Conservation (phyloP, 2,113 vertebrate species). For the Azemiops feae region DNA sequence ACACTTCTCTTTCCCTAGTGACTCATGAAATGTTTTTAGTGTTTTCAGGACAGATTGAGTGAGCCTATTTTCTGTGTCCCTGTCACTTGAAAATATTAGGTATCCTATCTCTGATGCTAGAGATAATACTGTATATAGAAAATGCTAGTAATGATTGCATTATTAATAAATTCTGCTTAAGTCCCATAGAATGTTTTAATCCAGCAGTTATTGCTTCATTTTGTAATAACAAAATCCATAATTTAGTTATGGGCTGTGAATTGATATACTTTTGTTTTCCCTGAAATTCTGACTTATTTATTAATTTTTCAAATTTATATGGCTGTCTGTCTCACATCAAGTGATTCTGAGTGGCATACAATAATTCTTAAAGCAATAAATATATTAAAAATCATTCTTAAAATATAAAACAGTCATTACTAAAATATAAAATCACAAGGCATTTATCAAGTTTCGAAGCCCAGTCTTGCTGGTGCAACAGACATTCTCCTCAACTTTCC, state of each 20-base stretch:
- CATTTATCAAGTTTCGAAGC: no score
- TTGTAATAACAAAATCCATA: not conserved
- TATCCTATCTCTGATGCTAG: not conserved
- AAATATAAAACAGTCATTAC: no score
- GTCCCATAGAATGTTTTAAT: not conserved
- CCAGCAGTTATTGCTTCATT: not conserved
- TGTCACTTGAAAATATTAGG: not conserved
- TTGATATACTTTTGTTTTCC: not conserved
- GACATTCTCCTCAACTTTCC: no score
- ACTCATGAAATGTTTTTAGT: not conserved
- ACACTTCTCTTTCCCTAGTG: not conserved
- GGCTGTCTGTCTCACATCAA: no score
- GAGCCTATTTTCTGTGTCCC: not conserved
- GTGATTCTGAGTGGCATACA: no score
- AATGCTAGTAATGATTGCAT: not conserved
- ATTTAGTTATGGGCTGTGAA: not conserved
- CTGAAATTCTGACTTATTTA: not conserved
- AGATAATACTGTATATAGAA: not conserved
- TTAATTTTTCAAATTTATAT: no score
- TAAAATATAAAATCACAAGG: no score
- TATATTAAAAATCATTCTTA: no score
- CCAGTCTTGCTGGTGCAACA: no score
- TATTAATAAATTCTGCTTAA: not conserved
- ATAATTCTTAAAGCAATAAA: no score
- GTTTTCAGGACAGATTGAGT: not conserved